Percentiles rank a stretch among this genome's conserved stretches.
Conservation (phyloP, 1,140 invertebrate species). For the Tetramorium parvispinum region DNA sequence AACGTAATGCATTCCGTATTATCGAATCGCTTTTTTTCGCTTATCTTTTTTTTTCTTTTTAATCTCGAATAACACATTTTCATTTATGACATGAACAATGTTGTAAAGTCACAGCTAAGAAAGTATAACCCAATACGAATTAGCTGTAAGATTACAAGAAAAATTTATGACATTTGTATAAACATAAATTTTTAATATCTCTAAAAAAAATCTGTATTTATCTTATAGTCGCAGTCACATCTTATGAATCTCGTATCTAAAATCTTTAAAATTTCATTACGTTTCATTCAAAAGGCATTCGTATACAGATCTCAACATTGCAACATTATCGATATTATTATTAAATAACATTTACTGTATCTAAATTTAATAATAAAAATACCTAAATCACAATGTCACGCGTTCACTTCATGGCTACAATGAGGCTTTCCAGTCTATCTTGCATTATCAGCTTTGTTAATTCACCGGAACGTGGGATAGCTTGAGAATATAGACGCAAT, state of each 20-base stretch:
- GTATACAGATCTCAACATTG: conserved; percentile 74
- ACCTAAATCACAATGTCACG: conserved; percentile 82
- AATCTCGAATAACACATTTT: conserved; percentile 3
- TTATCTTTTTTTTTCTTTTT: conserved; percentile 4
- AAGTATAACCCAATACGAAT: conserved; percentile 42
- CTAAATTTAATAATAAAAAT: conserved; percentile 83
- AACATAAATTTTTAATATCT: background rate
- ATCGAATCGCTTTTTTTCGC: background rate
- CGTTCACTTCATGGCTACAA: conserved; percentile 65
- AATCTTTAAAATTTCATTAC: conserved; percentile 66
- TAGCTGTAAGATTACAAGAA: conserved; percentile 58
- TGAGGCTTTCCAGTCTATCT: conserved; percentile 77
- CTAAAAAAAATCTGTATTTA: background rate
- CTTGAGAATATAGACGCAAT: conserved; percentile 53
- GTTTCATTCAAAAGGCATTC: conserved; percentile 73
- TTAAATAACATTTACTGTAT: conserved; percentile 83
- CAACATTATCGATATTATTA: conserved; percentile 78
- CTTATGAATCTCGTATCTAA: conserved; percentile 9
- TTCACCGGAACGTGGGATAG: conserved; percentile 42
- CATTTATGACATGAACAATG: background rate
- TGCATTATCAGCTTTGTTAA: conserved; percentile 60
- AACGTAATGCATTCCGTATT: conserved; percentile 66
- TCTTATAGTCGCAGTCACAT: conserved; percentile 19
- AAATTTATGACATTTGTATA: conserved; percentile 5
- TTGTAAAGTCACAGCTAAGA: conserved; percentile 66